Percentiles rank a stretch among this genome's conserved stretches.
These are phyloP conservation scores for Brachypterus glaber DNA, from an alignment of 2,888 invertebrate species.

Conservation along the genomic window DNA sequence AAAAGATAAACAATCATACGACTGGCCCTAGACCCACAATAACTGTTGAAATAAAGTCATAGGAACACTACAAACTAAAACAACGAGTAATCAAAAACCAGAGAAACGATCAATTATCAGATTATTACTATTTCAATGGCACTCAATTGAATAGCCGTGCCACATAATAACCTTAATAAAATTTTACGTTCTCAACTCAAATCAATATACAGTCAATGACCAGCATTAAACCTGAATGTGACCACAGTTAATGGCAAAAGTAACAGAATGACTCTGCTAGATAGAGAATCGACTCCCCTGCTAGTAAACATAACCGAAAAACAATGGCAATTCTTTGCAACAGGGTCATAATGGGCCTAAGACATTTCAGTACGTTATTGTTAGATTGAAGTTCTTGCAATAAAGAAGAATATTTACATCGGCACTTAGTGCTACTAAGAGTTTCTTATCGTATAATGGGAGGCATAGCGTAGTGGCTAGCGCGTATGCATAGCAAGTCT, in stretches of 20 bases:
- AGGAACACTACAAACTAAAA: conserved; percentile 25
- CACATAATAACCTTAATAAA: conserved; percentile 36
- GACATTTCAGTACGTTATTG: too few species aligned
- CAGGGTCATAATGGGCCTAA: too few species aligned
- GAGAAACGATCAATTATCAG: conserved; percentile 34
- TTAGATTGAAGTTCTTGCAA: too few species aligned
- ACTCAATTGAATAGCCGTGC: conserved; percentile 34
- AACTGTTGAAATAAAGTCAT: conserved; percentile 22
- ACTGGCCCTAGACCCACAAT: too few species aligned
- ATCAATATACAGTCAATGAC: conserved; percentile 33
- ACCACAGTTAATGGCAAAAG: conserved; percentile 28
- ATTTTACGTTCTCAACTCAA: conserved; percentile 36
- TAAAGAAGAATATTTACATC: too few species aligned
- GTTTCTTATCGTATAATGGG: too few species aligned
- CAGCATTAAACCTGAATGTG: conserved; percentile 31
- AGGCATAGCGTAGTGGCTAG: too few species aligned
- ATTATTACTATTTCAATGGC: conserved; percentile 36
- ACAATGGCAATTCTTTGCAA: too few species aligned
- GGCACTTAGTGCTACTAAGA: too few species aligned
- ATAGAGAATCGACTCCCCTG: not conserved
- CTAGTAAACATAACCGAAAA: too few species aligned
- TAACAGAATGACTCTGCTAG: conserved; percentile 23
- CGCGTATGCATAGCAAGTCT: too few species aligned
- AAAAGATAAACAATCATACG: too few species aligned
- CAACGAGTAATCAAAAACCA: conserved; percentile 30